phyloP scores from a whole-genome alignment of 2,113 vertebrate genomes.

The Sialia sialis region DNA sequence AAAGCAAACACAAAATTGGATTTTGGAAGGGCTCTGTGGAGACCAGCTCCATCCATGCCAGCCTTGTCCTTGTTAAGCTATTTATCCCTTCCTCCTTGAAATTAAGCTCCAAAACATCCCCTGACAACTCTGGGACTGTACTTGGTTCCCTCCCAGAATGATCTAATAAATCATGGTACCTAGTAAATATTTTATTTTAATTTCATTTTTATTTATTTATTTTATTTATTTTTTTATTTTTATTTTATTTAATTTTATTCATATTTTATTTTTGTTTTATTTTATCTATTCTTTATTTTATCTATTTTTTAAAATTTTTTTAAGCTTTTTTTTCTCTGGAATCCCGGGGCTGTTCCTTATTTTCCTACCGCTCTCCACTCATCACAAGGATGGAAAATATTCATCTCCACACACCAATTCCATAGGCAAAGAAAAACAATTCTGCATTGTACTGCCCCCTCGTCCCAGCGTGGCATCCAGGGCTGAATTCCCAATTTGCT shows the following conservation, averaged over 20 bases:
- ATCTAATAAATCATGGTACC: background rate
- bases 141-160: background rate
- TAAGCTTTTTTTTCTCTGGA: background rate
- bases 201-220: too few relatives aligned
- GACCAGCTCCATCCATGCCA: background rate
- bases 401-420: background rate
- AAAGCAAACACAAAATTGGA: background rate
- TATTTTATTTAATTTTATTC: background rate
- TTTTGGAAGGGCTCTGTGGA: background rate
- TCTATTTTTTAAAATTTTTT: background rate
- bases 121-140: background rate
- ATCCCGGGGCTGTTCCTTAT: background rate
- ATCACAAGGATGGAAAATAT: rapidly evolving
- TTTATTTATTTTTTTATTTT: too few relatives aligned
- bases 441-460: rapidly evolving
- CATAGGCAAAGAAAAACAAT: background rate
- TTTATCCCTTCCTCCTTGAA: background rate
- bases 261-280: background rate
- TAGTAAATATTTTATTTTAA: background rate
- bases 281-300: too few relatives aligned
- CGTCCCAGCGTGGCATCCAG: background rate
- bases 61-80: background rate
- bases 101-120: background rate
- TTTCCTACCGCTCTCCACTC: background rate
- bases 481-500: background rate